These are phyloP conservation scores for Phocoena phocoena DNA, from an alignment of 2,113 vertebrate genomes.

Conservation along the genomic window DNA sequence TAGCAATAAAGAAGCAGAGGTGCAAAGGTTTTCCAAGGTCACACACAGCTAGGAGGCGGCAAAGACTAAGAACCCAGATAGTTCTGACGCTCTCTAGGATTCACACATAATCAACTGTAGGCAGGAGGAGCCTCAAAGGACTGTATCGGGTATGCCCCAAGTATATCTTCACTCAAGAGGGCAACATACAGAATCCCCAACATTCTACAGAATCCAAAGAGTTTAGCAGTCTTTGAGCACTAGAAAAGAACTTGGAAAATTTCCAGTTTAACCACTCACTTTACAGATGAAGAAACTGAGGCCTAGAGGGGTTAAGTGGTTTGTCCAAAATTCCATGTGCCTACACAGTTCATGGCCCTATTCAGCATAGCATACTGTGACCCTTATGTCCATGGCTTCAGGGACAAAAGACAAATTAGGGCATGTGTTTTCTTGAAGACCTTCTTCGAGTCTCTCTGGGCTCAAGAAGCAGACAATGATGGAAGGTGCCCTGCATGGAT, in stretches of 20 bases:
- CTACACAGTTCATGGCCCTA: not conserved
- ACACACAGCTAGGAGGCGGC: not conserved
- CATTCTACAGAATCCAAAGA: not conserved
- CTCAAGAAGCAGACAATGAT: not conserved
- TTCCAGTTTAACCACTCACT: not conserved
- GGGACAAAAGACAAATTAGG: not conserved
- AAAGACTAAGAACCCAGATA: not conserved
- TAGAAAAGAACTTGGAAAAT: not conserved
- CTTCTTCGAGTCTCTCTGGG: not conserved
- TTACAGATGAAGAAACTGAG: not conserved
- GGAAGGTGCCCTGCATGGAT: not conserved
- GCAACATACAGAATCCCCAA: not conserved
- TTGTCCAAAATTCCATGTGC: not conserved
- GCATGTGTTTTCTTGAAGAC: not conserved
- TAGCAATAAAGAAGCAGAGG: not conserved
- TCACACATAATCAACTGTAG: rapidly evolving
- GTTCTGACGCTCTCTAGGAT: not conserved
- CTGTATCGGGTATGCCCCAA: no score
- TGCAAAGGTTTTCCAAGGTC: not conserved
- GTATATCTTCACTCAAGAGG: not conserved
- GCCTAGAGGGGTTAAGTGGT: not conserved
- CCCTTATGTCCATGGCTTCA: rapidly evolving
- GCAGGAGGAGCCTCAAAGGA: not conserved
- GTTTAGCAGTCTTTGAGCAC: not conserved
- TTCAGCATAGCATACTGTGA: not conserved